Conservation (phyloP, 2,888 invertebrate genomes). For the Operophtera brumata region DNA sequence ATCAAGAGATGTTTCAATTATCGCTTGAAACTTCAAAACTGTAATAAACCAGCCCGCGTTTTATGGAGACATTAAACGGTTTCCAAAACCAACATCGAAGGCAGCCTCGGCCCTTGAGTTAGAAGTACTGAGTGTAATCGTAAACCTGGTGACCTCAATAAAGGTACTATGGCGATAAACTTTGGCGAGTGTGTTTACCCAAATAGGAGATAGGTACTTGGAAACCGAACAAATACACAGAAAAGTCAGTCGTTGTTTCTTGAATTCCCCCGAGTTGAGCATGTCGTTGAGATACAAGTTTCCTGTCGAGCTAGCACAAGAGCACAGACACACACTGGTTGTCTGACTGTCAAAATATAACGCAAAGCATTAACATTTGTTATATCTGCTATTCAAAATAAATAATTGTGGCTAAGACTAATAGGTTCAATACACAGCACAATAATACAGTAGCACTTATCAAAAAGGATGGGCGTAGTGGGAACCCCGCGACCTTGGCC, state of each 20-base stretch:
- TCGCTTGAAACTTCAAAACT: constrained; percentile 40
- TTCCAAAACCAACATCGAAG: constrained; percentile 61
- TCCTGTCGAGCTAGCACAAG: not conserved
- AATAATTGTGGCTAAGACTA: not conserved
- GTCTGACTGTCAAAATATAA: too few species aligned
- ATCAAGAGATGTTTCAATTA: constrained; percentile 40
- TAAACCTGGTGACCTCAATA: constrained; percentile 68
- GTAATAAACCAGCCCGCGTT: constrained; percentile 40
- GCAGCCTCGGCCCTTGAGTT: constrained; percentile 43
- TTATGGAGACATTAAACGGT: constrained; percentile 50
- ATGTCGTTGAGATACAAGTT: not conserved
- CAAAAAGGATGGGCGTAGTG: constrained; percentile 38
- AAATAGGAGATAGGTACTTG: constrained; percentile 41
- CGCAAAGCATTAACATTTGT: too few species aligned
- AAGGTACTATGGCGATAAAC: constrained; percentile 47
- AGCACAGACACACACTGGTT: constrained; percentile 1
- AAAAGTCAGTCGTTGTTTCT: not conserved
- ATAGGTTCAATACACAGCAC: not conserved
- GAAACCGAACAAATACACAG: constrained; percentile 26
- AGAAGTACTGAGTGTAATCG: constrained; percentile 64
- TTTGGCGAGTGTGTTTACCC: constrained; percentile 34
- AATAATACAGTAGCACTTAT: constrained; percentile 29
- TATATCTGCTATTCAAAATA: not conserved
- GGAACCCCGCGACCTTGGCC: constrained; percentile 58
- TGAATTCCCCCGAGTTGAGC: not conserved